Evolutionary conservation across 2,113 vertebrate genomes (phyloP).

Genomic region (Paradisaea rubra): DNA sequence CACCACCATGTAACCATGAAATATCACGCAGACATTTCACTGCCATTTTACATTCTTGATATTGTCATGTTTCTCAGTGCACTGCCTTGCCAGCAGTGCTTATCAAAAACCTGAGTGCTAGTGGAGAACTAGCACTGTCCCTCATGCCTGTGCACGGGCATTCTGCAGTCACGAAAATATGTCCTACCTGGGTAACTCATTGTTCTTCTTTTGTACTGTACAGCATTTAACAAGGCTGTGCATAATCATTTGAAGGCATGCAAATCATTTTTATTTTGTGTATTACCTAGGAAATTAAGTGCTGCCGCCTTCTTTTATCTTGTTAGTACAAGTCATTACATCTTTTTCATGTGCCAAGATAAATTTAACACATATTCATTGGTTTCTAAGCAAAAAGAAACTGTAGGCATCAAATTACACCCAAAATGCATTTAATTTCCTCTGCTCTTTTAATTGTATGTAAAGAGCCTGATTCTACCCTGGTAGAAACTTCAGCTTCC

Average conservation of each 20-base stretch:
- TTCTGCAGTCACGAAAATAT: neutral
- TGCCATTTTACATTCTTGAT: neutral
- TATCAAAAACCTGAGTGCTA: neutral
- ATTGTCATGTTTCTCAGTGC: neutral
- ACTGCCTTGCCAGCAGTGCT: neutral
- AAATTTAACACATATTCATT: conserved; percentile 60
- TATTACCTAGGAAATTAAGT: conserved; percentile 65
- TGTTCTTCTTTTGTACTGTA: neutral
- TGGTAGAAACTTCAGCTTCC: neutral
- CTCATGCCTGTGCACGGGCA: neutral
- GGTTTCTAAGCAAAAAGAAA: conserved; percentile 42
- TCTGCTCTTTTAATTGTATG: conserved; percentile 2
- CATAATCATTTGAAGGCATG: conserved; percentile 47
- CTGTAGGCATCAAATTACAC: conserved; percentile 45
- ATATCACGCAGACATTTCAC: neutral
- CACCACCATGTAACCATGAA: neutral
- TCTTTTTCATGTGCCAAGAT: conserved; percentile 60
- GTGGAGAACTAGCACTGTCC: neutral
- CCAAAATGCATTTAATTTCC: conserved; percentile 50
- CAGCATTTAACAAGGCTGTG: neutral
- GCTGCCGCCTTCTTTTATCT: conserved; percentile 63
- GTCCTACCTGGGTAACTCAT: neutral
- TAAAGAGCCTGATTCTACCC: neutral
- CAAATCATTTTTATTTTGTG: conserved; percentile 66
- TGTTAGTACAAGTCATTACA: conserved; percentile 65